These are phyloP conservation scores for Pyrocoelia pectoralis DNA, from an alignment of 2,888 invertebrate species.

Conservation along the genomic window DNA sequence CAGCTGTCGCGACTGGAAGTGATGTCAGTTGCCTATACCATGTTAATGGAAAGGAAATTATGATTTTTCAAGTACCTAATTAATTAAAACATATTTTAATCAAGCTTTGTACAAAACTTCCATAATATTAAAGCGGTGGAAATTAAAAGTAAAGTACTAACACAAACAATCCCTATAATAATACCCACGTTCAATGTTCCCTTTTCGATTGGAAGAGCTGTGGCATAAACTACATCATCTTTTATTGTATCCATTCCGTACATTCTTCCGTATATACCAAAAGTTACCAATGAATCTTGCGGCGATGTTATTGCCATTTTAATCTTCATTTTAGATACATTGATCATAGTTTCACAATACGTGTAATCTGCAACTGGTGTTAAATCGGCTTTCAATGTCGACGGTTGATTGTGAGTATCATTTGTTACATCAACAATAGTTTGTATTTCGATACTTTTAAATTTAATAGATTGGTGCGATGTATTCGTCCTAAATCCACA, in stretches of 20 bases:
- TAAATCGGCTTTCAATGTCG: conserved; percentile 41
- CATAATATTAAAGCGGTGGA: conserved; percentile 19
- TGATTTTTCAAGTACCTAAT: no score
- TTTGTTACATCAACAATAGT: conserved; percentile 27
- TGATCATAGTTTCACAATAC: conserved; percentile 38
- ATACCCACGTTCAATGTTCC: conserved; percentile 17
- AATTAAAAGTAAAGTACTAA: conserved; percentile 21
- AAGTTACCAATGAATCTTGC: conserved; percentile 36
- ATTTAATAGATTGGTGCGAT: conserved; percentile 16
- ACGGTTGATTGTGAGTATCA: conserved; percentile 39
- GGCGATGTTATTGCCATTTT: conserved; percentile 36
- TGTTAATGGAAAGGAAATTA: no score
- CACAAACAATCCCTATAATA: conserved; percentile 23
- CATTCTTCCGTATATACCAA: conserved; percentile 44
- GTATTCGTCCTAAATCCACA: conserved; percentile 34
- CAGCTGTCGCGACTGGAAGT: no score
- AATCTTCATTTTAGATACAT: conserved; percentile 27
- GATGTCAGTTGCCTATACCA: no score
- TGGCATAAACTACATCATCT: neutral
- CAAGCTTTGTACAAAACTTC: conserved; percentile 28
- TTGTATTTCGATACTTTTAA: conserved; percentile 35
- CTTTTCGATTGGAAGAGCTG: conserved; percentile 5
- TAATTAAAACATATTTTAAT: no score
- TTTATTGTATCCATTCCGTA: conserved; percentile 16
- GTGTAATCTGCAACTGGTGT: conserved; percentile 39